phyloP scores from a whole-genome alignment of 1,140 invertebrate species.

The Agrilus planipennis region DNA sequence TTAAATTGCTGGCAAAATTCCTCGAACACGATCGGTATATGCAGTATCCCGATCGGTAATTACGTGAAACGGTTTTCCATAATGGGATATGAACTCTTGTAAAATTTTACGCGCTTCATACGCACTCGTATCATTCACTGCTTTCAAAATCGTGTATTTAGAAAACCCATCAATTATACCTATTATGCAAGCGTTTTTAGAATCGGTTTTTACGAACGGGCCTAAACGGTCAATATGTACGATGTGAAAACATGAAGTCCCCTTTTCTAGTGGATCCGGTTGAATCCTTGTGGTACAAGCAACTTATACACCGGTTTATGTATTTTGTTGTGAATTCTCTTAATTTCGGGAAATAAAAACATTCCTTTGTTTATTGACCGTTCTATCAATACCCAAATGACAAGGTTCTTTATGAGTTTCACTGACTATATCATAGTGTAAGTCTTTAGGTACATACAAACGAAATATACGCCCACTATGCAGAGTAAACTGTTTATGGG shows the following conservation, averaged over 20 bases:
- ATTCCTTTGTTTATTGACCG: neutral
- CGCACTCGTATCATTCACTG: slow-evolving; percentile 13
- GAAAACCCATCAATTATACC: too few species aligned
- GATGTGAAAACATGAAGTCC: too few species aligned
- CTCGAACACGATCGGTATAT: slow-evolving; percentile 15
- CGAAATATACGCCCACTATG: slow-evolving; percentile 2
- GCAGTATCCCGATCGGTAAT: slow-evolving; percentile 17
- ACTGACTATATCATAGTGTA: slow-evolving; percentile 4
- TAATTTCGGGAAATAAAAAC: slow-evolving; percentile 6
- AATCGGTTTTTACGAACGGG: too few species aligned
- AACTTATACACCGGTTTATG: slow-evolving; percentile 2
- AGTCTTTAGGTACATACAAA: neutral
- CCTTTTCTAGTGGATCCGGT: slow-evolving; percentile 1
- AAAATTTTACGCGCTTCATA: slow-evolving; percentile 1
- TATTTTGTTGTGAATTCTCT: slow-evolving; percentile 1
- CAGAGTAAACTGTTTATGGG: too few species aligned
- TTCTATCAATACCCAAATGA: slow-evolving; percentile 6
- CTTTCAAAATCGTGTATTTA: too few species aligned
- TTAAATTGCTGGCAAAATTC: slow-evolving; percentile 13
- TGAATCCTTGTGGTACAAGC: slow-evolving; percentile 4
- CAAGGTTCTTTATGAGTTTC: neutral
- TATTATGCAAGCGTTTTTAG: slow-evolving; percentile 15
- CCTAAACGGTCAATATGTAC: too few species aligned
- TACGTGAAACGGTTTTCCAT: slow-evolving; percentile 10
- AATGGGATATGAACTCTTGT: slow-evolving; percentile 9